Percentiles rank a stretch among this genome's conserved stretches.
Evolutionary conservation across 2,888 invertebrate species (phyloP).

Genomic region (Lordiphosa andalusiaca): DNA sequence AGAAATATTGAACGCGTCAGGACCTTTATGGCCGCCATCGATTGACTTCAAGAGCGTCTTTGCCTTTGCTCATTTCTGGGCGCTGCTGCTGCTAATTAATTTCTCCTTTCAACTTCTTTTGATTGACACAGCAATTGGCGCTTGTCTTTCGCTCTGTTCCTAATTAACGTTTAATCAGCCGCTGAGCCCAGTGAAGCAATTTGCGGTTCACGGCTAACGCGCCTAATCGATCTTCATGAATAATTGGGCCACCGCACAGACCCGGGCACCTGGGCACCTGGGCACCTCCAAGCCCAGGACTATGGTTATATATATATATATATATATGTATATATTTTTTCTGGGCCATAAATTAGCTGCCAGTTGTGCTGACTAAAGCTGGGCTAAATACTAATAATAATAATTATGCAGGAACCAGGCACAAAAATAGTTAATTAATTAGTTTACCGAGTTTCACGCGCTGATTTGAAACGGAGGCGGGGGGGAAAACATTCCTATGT

Average conservation of each 20-base stretch:
- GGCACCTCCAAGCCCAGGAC: conserved; percentile 8
- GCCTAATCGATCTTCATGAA: conserved; percentile 60
- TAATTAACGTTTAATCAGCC: conserved; percentile 65
- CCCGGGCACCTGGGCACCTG: conserved; percentile 9
- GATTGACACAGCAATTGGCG: conserved; percentile 5
- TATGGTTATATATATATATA: not conserved
- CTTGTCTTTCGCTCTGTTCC: conserved; percentile 13
- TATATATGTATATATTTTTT: not conserved
- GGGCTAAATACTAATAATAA: conserved; percentile 40
- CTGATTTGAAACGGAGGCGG: conserved; percentile 25
- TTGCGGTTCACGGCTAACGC: conserved; percentile 38
- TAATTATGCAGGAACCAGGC: conserved; percentile 27
- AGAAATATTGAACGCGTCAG: too few relatives aligned
- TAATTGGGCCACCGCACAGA: conserved; percentile 39
- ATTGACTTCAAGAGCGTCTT: conserved; percentile 25
- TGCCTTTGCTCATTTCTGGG: conserved; percentile 11
- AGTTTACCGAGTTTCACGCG: conserved; percentile 17
- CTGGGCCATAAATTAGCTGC: conserved; percentile 35
- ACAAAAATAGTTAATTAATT: conserved; percentile 57
- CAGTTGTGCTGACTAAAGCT: conserved; percentile 3
- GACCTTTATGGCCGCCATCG: conserved; percentile 34
- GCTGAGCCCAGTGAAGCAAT: conserved; percentile 42
- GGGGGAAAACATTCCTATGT: not conserved
- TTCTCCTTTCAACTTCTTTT: conserved; percentile 8
- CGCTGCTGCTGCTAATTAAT: conserved; percentile 44